Evolutionary conservation across 2,888 invertebrate genomes (phyloP), one percentile per base, ranked within the genome.

Genomic region (Drosophila kanekoi): DNA sequence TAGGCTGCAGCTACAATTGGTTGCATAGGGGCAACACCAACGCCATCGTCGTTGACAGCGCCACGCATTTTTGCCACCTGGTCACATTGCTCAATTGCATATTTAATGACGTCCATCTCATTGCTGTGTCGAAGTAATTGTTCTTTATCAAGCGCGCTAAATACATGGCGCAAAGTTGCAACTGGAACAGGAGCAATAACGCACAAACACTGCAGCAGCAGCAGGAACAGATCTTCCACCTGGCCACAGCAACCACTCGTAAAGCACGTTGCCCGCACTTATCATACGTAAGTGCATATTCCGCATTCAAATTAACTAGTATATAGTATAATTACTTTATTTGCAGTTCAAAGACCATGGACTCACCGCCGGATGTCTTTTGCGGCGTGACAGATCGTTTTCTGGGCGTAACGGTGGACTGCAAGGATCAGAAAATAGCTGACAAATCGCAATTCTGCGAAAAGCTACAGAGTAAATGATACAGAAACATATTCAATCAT

Each of bases 321-420:
- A 23, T 23, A 23, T 23, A 5, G 5, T 23, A 18, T 6, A 13
- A 11, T 5, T 5, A 18, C n/a, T 10, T 28, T 37, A 16, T 16
- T 47, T 47, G 3, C n/a, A 87, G 81, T 10, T 68, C 20, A 8
- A 53, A 43, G 20, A 20, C 4, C 14, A 92, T 91, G 90, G 89
- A 90, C 40, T 77, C 70, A 0, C 90, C 91, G 3, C 52, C 76
- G 11, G 89, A 89, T 35, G 58, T 93, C 10, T 95, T 95, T 87
- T 88, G 91, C 38, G 94, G 95, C 1, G 81, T 84, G 10, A 56
- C 87, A 23, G 97, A 97, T 91, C 93, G 95, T 77, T 96, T 95
- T 79, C 94, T 95, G 87, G 97, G 96, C 1, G 92, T 97, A 6
- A 95, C 95, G n/a, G 94, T 97, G 0, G 94, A 95, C 43, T 60